Evolutionary conservation across 1,140 invertebrate species (phyloP).

Genomic region (Sinonovacula constricta): DNA sequence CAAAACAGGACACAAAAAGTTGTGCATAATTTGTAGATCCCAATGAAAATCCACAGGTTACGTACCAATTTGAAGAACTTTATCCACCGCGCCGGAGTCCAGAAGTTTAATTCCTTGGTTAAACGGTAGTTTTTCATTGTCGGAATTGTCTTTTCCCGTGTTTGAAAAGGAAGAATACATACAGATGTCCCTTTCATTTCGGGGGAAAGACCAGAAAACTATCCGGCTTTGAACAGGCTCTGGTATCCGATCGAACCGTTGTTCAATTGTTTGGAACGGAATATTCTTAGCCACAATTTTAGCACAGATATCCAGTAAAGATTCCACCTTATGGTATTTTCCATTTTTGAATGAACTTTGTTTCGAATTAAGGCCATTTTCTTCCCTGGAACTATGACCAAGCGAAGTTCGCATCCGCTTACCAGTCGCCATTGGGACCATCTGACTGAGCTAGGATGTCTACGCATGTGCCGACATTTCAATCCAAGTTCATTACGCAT

Average conservation of each 20-base stretch:
- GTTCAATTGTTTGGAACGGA: slow-evolving; percentile 91
- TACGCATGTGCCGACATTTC: slow-evolving; percentile 42
- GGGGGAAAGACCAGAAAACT: slow-evolving; percentile 92
- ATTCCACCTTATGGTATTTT: slow-evolving; percentile 76
- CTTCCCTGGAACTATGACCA: slow-evolving; percentile 42
- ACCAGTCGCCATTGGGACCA: slow-evolving; percentile 54
- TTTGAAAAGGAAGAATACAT: slow-evolving; percentile 91
- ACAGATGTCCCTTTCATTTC: slow-evolving; percentile 91
- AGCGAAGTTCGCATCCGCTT: slow-evolving; percentile 53
- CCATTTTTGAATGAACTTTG: slow-evolving; percentile 65
- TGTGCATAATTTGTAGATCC: too few species aligned
- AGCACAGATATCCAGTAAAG: slow-evolving; percentile 89
- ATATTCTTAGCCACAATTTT: slow-evolving; percentile 90
- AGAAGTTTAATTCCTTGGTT: slow-evolving; percentile 90
- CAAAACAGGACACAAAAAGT: too few species aligned
- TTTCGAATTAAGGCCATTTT: slow-evolving; percentile 43
- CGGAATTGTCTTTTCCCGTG: slow-evolving; percentile 79
- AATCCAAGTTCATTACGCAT: slow-evolving; percentile 33
- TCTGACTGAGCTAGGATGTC: slow-evolving; percentile 31
- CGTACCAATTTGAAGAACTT: slow-evolving; percentile 94
- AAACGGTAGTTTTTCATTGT: slow-evolving; percentile 89
- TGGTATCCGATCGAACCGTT: slow-evolving; percentile 90
- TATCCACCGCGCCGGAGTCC: slow-evolving; percentile 88
- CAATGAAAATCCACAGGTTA: background rate
- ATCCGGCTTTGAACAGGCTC: slow-evolving; percentile 92